Conservation (phyloP, 2,113 vertebrate species). For the Scatophagus argus region DNA sequence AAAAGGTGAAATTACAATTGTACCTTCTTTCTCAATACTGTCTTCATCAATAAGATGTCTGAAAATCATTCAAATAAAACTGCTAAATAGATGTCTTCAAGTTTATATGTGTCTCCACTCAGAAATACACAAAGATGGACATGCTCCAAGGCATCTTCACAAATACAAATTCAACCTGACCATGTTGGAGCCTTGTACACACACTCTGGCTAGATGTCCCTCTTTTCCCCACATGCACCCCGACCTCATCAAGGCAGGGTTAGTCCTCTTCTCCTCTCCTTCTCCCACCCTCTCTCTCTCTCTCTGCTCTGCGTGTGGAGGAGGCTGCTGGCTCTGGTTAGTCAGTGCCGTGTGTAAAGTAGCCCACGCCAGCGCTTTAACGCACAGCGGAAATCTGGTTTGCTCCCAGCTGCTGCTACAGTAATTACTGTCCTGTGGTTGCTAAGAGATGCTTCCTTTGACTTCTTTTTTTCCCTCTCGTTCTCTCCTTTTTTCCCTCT, state of each 20-base stretch:
- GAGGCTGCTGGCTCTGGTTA: slow-evolving; percentile 85
- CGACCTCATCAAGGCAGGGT: slow-evolving; percentile 82
- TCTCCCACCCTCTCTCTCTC: slow-evolving; percentile 65
- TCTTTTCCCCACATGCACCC: slow-evolving; percentile 67
- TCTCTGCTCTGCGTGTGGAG: slow-evolving; percentile 79
- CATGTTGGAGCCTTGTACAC: slow-evolving; percentile 23
- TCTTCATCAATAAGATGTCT: not conserved
- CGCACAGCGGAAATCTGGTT: slow-evolving; percentile 94
- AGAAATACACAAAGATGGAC: slow-evolving; percentile 31
- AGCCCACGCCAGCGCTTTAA: slow-evolving; percentile 92
- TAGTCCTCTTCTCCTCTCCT: slow-evolving; percentile 62
- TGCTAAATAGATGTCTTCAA: not conserved
- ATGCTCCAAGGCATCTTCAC: slow-evolving; percentile 6
- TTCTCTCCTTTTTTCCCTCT: slow-evolving; percentile 12
- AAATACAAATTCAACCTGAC: slow-evolving; percentile 9
- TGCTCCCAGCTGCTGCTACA: slow-evolving; percentile 93
- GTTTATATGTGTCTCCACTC: slow-evolving; percentile 1
- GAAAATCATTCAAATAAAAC: not conserved
- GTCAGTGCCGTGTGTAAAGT: slow-evolving; percentile 89
- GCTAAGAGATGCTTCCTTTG: slow-evolving; percentile 93
- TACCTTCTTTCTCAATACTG: not conserved
- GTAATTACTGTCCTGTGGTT: slow-evolving; percentile 95
- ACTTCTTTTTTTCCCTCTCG: slow-evolving; percentile 68
- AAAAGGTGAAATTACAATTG: not conserved
- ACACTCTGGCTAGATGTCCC: slow-evolving; percentile 48